Evolutionary conservation across 2,797 vertebrate genomes (phyloP), one percentile per base, ranked within the genome.

Genomic region (Schizopygopsis pylzovi): DNA sequence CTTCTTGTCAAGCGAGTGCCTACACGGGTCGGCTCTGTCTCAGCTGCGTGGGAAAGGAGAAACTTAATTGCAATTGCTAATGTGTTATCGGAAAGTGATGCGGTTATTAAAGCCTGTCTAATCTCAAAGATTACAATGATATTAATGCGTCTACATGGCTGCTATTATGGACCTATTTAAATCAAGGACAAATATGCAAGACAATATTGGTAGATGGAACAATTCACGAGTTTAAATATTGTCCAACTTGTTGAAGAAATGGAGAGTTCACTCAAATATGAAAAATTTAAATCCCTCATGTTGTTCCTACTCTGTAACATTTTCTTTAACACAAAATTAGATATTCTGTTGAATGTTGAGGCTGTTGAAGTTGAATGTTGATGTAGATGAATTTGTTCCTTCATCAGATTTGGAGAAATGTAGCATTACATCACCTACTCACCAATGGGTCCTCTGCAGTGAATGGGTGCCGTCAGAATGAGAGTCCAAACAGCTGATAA

Each of bases 91-190:
- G 49, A 77, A 56, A 78, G 54, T 61, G 52, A 43, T 8, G 12
- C 0, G 37, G 20, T 61, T 43, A 43, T 78, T 78, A 61, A 78
- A 37, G 22, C 22, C 76, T 2, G 37, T 61, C 5, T 78, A 78
- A 61, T 78, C 76, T 78, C 2, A 9, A 43, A 78, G 76, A 61
- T 78, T 78, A 78, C 22, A 43, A 78, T 78, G 22, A 11, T 7
- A 59, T 39, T 59, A n/a, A 61, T 78, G 54, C 2, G 37, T 59
- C 73, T 39, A 39, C 73, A 77, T 77, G 73, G 37, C 73, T 76
- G 73, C 28, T 59, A 25, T 28, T 28, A 28, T 28, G 61, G 12
- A 63, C 12, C 25, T 65, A 18, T 73, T 25, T 49, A 49, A 4
- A 73, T 9, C 43, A 49, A 75, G 72, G 47, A 39, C 33, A 33